A percentile compares a stretch with the other conserved stretches of the same genome.
These are phyloP conservation scores for sheep (Ovis aries) DNA, from an alignment of 2,113 vertebrate species.

Conservation along the genomic window ARS-UI_Ramb_v3.0 NC_056059.1:53295501-53296000, in stretches of 20 bases:
- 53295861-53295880: background rate
- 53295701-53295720: background rate
- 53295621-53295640: background rate
- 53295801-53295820: background rate
- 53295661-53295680: background rate
- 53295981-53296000: background rate
- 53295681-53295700: background rate
- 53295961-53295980: background rate
- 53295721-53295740: background rate
- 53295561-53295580: background rate
- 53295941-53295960: background rate
- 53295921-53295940: background rate
- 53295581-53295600: background rate
- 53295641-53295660: background rate
- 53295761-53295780: background rate
- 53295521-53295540: background rate
- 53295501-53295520: background rate
- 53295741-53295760: background rate
- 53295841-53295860: background rate
- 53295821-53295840: background rate
- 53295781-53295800: background rate
- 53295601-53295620: background rate
- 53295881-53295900: background rate
- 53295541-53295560: background rate
- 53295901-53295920: background rate